A percentile compares a stretch with the other conserved stretches of the same genome.
Conservation (phyloP, 1,140 invertebrate species). For the Nephotettix cincticeps region DNA sequence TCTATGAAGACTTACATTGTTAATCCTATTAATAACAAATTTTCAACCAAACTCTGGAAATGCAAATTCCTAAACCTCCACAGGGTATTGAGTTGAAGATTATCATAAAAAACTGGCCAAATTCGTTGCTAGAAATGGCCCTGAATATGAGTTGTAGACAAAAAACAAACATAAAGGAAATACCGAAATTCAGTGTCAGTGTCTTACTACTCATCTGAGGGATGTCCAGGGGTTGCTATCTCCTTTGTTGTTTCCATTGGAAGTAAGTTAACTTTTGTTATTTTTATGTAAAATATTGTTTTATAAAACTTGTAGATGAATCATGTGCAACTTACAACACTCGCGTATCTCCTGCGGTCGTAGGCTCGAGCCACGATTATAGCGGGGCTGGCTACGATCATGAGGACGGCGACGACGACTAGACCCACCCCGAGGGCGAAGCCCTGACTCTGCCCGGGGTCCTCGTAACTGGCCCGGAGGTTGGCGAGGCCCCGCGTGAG, state of each 20-base stretch:
- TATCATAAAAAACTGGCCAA: slow-evolving; percentile 97
- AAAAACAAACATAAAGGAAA: slow-evolving; percentile 98
- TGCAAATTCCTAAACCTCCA: slow-evolving; percentile 38
- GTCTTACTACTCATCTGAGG: not conserved
- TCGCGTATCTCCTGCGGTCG: not conserved
- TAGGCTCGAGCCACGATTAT: not conserved
- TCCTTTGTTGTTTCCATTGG: too few relatives aligned
- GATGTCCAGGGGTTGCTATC: too few relatives aligned
- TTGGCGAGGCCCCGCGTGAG: not conserved
- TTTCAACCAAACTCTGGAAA: too few relatives aligned
- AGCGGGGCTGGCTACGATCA: slow-evolving; percentile 8
- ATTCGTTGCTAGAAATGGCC: slow-evolving; percentile 98
- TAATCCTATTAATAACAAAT: too few relatives aligned
- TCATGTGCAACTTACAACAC: not conserved
- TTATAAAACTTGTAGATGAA: too few relatives aligned
- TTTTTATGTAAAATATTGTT: too few relatives aligned
- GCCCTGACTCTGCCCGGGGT: not conserved
- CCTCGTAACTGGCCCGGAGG: not conserved
- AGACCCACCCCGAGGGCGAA: not conserved
- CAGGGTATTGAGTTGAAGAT: slow-evolving; percentile 89
- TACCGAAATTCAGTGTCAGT: slow-evolving; percentile 95
- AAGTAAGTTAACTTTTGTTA: too few relatives aligned
- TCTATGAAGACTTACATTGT: too few relatives aligned
- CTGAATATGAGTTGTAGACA: slow-evolving; percentile 97
- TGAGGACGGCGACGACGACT: not conserved